Conservation (phyloP, 2,888 invertebrate genomes). For the Danaus chrysippus region DNA sequence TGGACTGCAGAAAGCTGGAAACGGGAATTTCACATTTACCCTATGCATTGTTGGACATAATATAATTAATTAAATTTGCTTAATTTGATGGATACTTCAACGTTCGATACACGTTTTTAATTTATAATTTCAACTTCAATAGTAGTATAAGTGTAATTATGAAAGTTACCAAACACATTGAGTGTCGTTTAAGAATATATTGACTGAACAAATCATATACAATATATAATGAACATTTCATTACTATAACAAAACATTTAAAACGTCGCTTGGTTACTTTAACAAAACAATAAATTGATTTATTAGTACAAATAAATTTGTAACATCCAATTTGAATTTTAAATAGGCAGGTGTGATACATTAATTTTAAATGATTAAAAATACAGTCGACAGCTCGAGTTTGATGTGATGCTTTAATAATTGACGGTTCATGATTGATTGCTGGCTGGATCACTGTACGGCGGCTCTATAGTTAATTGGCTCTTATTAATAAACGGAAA, state of each 20-base stretch:
- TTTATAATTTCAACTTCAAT: too few relatives aligned
- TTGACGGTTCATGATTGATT: not conserved
- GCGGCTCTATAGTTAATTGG: not conserved
- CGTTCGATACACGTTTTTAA: too few relatives aligned
- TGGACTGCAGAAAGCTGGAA: conserved; percentile 80
- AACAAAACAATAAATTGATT: not conserved
- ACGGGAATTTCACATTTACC: not conserved
- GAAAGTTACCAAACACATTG: too few relatives aligned
- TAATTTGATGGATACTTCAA: too few relatives aligned
- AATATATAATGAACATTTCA: too few relatives aligned
- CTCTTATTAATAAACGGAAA: not conserved
- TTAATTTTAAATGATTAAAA: not conserved
- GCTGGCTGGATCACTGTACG: not conserved
- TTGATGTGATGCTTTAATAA: conserved; percentile 1
- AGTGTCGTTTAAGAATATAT: too few relatives aligned
- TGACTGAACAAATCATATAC: not conserved
- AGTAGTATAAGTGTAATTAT: too few relatives aligned
- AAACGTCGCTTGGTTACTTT: too few relatives aligned
- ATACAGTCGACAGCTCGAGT: conserved; percentile 1
- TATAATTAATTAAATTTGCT: too few relatives aligned
- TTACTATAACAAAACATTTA: too few relatives aligned
- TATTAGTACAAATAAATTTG: not conserved
- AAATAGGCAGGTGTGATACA: not conserved
- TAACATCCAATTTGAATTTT: not conserved
- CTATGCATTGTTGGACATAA: not conserved